These are phyloP conservation scores for Vannuccia rotundouncinata DNA, from an alignment of 2,888 invertebrate genomes.

Conservation along the genomic window DNA sequence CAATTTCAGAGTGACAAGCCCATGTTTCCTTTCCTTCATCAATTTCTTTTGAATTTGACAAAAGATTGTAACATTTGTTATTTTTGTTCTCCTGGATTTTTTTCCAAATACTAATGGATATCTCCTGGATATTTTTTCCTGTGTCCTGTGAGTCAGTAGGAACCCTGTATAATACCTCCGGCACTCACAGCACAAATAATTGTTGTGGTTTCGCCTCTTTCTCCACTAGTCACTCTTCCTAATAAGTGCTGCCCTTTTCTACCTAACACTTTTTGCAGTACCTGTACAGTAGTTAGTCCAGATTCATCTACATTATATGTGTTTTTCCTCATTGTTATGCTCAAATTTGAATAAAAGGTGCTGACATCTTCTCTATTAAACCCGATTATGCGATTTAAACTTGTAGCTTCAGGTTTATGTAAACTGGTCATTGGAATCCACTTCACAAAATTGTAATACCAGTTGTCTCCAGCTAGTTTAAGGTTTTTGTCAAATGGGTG, in stretches of 20 bases:
- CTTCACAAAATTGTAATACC: slow-evolving; percentile 31
- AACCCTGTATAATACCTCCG: too few species aligned
- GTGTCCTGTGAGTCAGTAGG: too few species aligned
- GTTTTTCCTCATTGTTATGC: slow-evolving; percentile 27
- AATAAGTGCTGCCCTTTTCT: slow-evolving; percentile 35
- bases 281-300: slow-evolving; percentile 32
- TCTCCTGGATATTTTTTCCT: too few species aligned
- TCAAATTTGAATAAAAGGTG: slow-evolving; percentile 37
- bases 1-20: neutral
- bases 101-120: too few species aligned
- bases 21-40: slow-evolving; percentile 13
- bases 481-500: slow-evolving; percentile 18
- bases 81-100: too few species aligned
- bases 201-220: slow-evolving; percentile 40
- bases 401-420: slow-evolving; percentile 31
- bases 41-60: neutral
- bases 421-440: neutral
- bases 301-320: slow-evolving; percentile 36
- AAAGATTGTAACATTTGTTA: too few species aligned
- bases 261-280: slow-evolving; percentile 34
- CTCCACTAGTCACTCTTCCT: slow-evolving; percentile 36
- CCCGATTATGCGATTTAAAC: slow-evolving; percentile 32
- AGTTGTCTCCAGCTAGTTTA: slow-evolving; percentile 29
- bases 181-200: slow-evolving; percentile 38
- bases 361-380: slow-evolving; percentile 29